Conservation (phyloP, 2,113 vertebrate species). For the Eonycteris spelaea region DNA sequence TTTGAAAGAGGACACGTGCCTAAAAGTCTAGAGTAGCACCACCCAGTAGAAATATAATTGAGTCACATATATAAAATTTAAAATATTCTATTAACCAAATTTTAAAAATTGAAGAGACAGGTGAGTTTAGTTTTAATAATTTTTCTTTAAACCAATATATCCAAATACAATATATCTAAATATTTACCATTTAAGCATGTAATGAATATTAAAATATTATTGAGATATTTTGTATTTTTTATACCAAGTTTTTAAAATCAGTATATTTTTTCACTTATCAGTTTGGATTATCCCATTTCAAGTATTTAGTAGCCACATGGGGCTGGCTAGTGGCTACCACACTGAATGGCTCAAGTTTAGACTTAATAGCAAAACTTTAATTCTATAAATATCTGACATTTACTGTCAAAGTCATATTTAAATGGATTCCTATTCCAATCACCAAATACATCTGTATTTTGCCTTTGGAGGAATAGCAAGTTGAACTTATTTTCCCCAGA, state of each 20-base stretch:
- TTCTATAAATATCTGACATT: not conserved
- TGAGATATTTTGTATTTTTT: constrained; percentile 3
- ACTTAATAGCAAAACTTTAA: not conserved
- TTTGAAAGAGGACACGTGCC: not conserved
- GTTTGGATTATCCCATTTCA: not conserved
- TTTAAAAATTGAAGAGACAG: not conserved
- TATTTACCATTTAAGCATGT: not conserved
- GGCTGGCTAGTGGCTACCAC: not conserved
- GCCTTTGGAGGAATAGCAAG: not conserved
- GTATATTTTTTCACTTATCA: not conserved
- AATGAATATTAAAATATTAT: not conserved
- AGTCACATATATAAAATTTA: not conserved
- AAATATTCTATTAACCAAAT: not conserved
- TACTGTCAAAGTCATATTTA: constrained; percentile 9
- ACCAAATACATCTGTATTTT: not conserved
- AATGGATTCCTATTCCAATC: not conserved
- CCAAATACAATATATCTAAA: not conserved
- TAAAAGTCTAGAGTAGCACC: not conserved
- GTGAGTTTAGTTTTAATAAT: not conserved
- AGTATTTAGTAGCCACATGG: not conserved
- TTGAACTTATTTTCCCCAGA: not conserved
- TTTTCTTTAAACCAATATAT: not conserved
- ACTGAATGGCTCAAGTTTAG: not conserved
- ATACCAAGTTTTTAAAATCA: not conserved
- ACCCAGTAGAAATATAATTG: not conserved